A percentile compares a stretch with the other conserved stretches of the same genome.
These are phyloP conservation scores for Eristalinus aeneus DNA, from an alignment of 2,888 invertebrate genomes.

Conservation along the genomic window DNA sequence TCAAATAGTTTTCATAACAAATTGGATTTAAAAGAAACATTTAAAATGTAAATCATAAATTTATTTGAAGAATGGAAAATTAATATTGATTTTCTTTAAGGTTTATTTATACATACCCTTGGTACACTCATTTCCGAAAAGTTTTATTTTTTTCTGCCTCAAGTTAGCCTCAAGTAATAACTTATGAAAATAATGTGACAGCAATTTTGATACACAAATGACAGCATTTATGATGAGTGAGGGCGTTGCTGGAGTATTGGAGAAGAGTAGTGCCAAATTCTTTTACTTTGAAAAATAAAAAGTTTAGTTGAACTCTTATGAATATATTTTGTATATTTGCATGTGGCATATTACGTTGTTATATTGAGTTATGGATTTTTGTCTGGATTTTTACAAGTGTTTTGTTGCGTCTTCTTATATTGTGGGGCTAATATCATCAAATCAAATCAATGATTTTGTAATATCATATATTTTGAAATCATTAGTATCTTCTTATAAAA, in stretches of 20 bases:
- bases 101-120: constrained; percentile 74
- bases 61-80: neutral
- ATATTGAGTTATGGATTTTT: too few relatives aligned
- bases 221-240: constrained; percentile 5
- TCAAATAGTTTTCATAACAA: neutral
- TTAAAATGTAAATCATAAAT: neutral
- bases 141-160: constrained; percentile 1
- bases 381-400: too few relatives aligned
- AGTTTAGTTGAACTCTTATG: too few relatives aligned
- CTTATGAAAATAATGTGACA: constrained; percentile 42
- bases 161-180: neutral
- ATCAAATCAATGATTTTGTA: too few relatives aligned
- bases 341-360: too few relatives aligned
- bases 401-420: too few relatives aligned
- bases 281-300: neutral
- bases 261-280: constrained; percentile 54
- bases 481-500: too few relatives aligned
- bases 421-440: too few relatives aligned
- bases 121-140: constrained; percentile 76
- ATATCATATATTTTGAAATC: too few relatives aligned
- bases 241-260: constrained; percentile 53
- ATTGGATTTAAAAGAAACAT: neutral
- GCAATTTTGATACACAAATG: constrained; percentile 26
- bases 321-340: too few relatives aligned
- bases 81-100: neutral